Evolutionary conservation across 2,888 invertebrate genomes (phyloP).

Genomic region (Idaea biselata): DNA sequence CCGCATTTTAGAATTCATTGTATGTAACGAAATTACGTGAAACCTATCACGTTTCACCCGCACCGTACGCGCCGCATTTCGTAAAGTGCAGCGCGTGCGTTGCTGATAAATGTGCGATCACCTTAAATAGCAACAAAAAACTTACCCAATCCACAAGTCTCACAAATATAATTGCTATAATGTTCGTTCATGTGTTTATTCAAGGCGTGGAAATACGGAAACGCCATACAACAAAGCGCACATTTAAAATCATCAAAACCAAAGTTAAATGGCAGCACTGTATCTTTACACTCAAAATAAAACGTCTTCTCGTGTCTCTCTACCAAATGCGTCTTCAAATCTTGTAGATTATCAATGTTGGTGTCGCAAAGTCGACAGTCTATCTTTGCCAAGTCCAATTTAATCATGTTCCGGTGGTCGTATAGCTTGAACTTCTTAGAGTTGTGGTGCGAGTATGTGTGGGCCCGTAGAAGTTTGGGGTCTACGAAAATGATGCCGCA

Average conservation of each 20-base stretch:
- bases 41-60: too few relatives aligned
- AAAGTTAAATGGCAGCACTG: constrained; percentile 57
- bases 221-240: constrained; percentile 50
- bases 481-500: constrained; percentile 56
- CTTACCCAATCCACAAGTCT: constrained; percentile 64
- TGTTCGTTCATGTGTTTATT: constrained; percentile 74
- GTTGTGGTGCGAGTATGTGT: constrained; percentile 42
- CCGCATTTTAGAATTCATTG: too few relatives aligned
- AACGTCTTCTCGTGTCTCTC: constrained; percentile 55
- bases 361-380: constrained; percentile 59
- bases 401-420: constrained; percentile 58
- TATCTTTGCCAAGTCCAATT: constrained; percentile 61
- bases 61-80: too few relatives aligned
- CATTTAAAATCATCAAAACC: constrained; percentile 54
- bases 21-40: too few relatives aligned
- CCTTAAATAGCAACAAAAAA: constrained; percentile 12
- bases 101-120: too few relatives aligned
- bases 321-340: constrained; percentile 56
- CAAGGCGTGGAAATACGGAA: constrained; percentile 66
- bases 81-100: too few relatives aligned
- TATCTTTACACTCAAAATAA: constrained; percentile 57
- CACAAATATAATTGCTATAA: constrained; percentile 68
- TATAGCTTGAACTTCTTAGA: constrained; percentile 59
- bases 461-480: constrained; percentile 44
- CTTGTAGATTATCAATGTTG: constrained; percentile 52